Base-by-base conservation (phyloP, 1,140 invertebrate species). In the Lerema accius region DNA sequence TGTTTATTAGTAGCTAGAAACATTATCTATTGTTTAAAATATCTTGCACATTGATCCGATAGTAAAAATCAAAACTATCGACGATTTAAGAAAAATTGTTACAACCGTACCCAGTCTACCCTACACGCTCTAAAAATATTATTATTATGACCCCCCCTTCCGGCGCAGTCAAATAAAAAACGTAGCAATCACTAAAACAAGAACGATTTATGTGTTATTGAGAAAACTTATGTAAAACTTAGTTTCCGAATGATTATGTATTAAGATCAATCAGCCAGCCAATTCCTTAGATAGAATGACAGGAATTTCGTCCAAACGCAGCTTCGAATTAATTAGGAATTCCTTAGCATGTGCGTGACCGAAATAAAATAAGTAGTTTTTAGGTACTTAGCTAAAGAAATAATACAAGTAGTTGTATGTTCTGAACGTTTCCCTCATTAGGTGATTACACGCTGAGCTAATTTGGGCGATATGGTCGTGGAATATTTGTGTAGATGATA, bases 291-390 rank as follows among this genome's bases (percentile, higher is more conserved):
- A 42, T 48, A 26, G 39, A 43, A 63, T 58, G 46, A 59, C 50
- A 53, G 65, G 65, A 51, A 59, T 63, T 58, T 59, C 37, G 28
- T 19, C 60, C 65, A 63, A 67, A 63, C 26, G 37, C 23, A 63
- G 65, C 19, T 50, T 46, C 42, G 58, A 59, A 62, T 61, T 61
- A 56, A 61, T 66, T 50, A 17, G 61, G 45, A 6, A 50, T 50
- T 50, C 46, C 23, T 14, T 23, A 51, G 35, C 26, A 16, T 63
- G 45, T 32, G n/a, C 50, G 51, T 53, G 50, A 63, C 45, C 43
- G 51, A 53, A 51, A 63, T 51, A 66, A 60, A 15, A 65, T 60
- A 46, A 48, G 37, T 48, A 51, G 10, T 1, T 28, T 15, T 51
- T 63, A 35, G 43, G 19, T 32, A 17, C 2, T 14, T 15, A 37